Evolutionary conservation across 2,113 vertebrate species (phyloP), one percentile per base, ranked within the genome.

Genomic region (Athene noctua): DNA sequence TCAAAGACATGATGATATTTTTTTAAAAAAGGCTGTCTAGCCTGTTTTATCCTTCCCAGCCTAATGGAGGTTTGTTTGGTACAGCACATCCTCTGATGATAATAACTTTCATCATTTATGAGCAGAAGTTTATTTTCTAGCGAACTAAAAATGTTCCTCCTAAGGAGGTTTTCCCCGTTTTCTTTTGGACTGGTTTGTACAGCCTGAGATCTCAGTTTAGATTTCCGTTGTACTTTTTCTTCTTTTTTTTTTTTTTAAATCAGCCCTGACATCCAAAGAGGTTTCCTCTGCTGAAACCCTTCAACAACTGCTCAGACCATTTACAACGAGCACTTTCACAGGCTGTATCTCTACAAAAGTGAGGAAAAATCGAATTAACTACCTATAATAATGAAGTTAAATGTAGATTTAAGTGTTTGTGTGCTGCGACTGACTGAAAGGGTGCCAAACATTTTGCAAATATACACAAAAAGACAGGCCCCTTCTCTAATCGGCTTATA

Each of bases 1-100:
- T 96, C 96, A 96, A 96, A 97, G 96, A 96, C 96, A 82, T 85
- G 88, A 96, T 86, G 34, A 83, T 96, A 92, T 86, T 94, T 92
- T 67, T 92, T 88, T 82, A 2, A 36, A 6, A 91, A 85, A 71
- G 61, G 68, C 94, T 94, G 91, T 93, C 96, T 95, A 92, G 94
- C 72, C 87, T 95, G 92, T 96, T 96, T 97, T 94, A 95, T 96
- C 80, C 91, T 96, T 92, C 70, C 77, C 74, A 92, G 92, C 88
- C 92, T 96, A 96, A 97, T 96, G 91, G 95, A 96, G 91, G 80
- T 96, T 97, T 97, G 95, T 97, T 97, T 96, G 95, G 92, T 95
- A 95, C 77, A 89, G 86, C 57, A 97, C 88, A 95, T 96, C 96
- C 91, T 97, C 96, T 96, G 91, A 89, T 92, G 83, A 93, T 97